Conservation (phyloP, 2,113 vertebrate genomes). For the Gracilinanus agilis region DNA sequence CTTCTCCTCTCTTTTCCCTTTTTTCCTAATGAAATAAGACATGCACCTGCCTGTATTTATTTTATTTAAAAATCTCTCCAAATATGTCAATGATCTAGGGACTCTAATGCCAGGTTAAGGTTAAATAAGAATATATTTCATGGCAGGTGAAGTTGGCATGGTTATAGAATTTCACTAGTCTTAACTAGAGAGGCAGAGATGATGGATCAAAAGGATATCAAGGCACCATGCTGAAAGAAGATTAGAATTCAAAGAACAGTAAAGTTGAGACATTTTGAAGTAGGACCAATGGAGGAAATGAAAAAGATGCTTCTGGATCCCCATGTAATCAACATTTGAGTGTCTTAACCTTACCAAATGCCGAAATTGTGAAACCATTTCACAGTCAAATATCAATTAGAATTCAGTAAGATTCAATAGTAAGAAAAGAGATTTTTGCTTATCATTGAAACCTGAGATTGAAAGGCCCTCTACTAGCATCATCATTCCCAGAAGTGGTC, state of each 20-base stretch:
- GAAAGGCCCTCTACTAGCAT: background rate
- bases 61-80: conserved; percentile 41
- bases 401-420: background rate
- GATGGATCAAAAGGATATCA: conserved; percentile 7
- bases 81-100: background rate
- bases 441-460: background rate
- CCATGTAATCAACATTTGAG: background rate
- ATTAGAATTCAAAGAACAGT: background rate
- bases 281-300: background rate
- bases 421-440: background rate
- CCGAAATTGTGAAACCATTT: background rate
- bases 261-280: conserved; percentile 15
- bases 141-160: background rate
- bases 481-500: background rate
- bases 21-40: background rate
- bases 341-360: background rate
- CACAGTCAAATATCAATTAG: background rate
- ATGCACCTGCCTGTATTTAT: background rate
- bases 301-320: background rate
- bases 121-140: background rate
- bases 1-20: background rate
- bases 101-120: background rate
- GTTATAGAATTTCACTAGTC: conserved; percentile 15
- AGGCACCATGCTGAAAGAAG: conserved; percentile 7
- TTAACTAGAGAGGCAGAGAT: background rate